Base-by-base conservation (phyloP, 1,140 invertebrate species). In the Aricia agestis region DNA sequence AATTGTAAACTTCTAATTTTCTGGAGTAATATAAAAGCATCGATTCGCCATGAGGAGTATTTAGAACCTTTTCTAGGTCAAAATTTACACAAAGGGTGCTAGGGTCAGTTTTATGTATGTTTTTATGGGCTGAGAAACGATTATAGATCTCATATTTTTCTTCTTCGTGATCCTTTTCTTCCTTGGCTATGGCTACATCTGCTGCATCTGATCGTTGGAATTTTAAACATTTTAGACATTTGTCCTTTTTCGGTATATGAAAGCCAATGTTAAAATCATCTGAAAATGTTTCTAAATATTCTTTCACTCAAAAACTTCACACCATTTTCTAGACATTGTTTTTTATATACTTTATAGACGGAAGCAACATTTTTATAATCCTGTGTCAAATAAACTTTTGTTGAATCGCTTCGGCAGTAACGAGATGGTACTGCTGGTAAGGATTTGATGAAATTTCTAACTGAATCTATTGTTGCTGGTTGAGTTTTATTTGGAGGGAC, bases 171-270 rank as follows among this genome's bases (percentile, higher is more conserved):
- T 66, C 11, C 32, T 70, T 52, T 25, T 66, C 66, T 70, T 70
- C 69, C 66, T 70, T 32, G 66, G 36, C 66, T 52, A 52, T 42
- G 36, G 36, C 42, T 52, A 15, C 18, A 19, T 67, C 19, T 52
- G n/a, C 66, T 67, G 19, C 19, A 19, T 67, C 18, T 25, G 25
- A 25, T 66, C 57, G 10, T 66, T 65, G 17, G 63, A 52, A 52
- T 70, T 66, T 61, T 66, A 45, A 25, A 66, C 63, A 71, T 58
- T 71, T 71, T 58, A 71, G 63, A 66, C 70, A 82, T 75, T 83
- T 82, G 17, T 83, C 79, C 36, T 81, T 82, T 69, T 78, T 82
- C 3, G 80, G 78, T 1, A 79, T 42, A 63, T 82, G 80, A 67
- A 82, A 81, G 0, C 76, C 75, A 65, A 82, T 75, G 57, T 83